Percentiles rank a stretch among this genome's conserved stretches.
phyloP scores from a whole-genome alignment of 2,888 invertebrate species.

The Patella ulyssiponensis region DNA sequence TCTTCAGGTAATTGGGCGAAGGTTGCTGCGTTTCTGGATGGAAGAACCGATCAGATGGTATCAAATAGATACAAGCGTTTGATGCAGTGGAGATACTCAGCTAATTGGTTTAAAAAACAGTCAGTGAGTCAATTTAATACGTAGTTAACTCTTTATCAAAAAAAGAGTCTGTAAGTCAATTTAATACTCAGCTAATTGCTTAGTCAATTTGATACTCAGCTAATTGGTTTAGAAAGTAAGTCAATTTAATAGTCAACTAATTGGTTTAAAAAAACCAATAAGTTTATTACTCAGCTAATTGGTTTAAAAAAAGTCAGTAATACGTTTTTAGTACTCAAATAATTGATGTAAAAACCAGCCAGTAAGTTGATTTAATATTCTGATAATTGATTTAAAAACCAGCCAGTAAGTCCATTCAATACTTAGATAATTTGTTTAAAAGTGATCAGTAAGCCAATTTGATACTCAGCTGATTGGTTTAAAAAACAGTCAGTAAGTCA shows the following conservation, averaged over 20 bases:
- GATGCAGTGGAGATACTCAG: constrained; percentile 48
- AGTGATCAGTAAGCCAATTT: constrained; percentile 43
- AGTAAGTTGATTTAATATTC: constrained; percentile 39
- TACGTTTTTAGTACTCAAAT: constrained; percentile 24
- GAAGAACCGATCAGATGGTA: constrained; percentile 63
- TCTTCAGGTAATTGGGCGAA: constrained; percentile 50
- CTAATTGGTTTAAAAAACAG: constrained; percentile 46
- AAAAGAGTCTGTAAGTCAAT: constrained; percentile 41
- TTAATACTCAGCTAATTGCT: constrained; percentile 9
- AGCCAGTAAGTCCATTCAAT: constrained; percentile 40
- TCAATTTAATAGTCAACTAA: not conserved
- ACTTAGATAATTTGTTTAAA: no score
- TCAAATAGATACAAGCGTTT: constrained; percentile 51
- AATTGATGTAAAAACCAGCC: constrained; percentile 47
- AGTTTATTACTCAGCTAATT: constrained; percentile 31
- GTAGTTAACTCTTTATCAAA: no score
- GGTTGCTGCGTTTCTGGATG: constrained; percentile 60
- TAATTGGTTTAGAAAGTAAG: constrained; percentile 45
- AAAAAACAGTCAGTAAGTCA: no score
- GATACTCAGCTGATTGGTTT: no score
- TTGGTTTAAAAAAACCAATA: no score
- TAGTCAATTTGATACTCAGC: constrained; percentile 31
- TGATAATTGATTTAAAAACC: constrained; percentile 44
- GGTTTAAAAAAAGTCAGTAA: constrained; percentile 48
- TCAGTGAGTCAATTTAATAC: constrained; percentile 38